Percentiles rank a stretch among this genome's conserved stretches.
Conservation (phyloP, 2,888 invertebrate species). For the Orthosia gothica region DNA sequence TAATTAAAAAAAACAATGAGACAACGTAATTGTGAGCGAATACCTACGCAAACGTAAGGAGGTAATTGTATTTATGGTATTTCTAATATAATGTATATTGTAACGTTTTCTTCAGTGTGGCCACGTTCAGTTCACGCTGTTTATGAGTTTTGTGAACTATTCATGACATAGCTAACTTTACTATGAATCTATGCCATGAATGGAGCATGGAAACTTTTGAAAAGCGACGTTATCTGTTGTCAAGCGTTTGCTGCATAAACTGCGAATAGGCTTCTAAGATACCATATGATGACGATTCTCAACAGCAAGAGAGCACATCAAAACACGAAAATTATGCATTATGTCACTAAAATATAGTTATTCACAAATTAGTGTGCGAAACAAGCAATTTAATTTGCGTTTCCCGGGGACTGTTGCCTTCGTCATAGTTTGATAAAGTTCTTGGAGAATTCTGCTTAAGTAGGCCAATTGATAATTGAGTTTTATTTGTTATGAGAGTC, state of each 20-base stretch:
- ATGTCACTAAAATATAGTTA: constrained; percentile 49
- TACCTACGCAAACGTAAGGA: background rate
- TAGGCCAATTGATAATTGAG: constrained; percentile 79
- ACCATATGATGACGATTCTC: background rate
- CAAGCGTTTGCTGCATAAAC: constrained; percentile 2
- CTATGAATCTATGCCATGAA: constrained; percentile 35
- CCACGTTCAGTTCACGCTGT: constrained; percentile 11
- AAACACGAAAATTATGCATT: constrained; percentile 27
- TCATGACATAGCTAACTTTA: constrained; percentile 35
- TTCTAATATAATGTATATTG: background rate
- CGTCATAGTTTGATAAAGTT: constrained; percentile 75
- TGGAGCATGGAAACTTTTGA: constrained; percentile 36
- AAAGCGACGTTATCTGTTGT: constrained; percentile 19
- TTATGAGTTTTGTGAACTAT: constrained; percentile 35
- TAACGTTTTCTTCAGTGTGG: background rate
- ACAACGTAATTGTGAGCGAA: constrained; percentile 12
- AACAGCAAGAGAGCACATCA: background rate
- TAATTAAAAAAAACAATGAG: constrained; percentile 39
- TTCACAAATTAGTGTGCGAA: constrained; percentile 56
- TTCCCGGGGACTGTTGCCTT: constrained; percentile 69
- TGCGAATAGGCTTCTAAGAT: constrained; percentile 7
- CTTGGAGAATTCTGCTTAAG: constrained; percentile 70
- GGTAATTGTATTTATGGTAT: background rate
- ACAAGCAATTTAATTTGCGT: constrained; percentile 63
- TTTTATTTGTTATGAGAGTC: constrained; percentile 80